Percentiles rank a stretch among this genome's conserved stretches.
Evolutionary conservation across 2,888 invertebrate genomes (phyloP).

Genomic region (Piscicola geometra): DNA sequence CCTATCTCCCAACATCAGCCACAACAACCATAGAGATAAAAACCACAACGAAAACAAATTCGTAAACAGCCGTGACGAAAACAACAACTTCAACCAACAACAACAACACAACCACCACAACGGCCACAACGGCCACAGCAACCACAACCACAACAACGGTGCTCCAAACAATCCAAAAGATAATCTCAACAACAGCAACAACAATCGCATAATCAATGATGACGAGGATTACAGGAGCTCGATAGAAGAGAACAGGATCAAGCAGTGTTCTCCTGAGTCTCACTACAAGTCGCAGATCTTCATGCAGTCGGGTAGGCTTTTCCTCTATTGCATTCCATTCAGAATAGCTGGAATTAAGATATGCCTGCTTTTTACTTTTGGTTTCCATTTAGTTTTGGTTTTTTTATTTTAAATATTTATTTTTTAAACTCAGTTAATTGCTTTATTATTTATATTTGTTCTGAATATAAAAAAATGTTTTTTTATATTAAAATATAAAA

Average conservation of each 20-base stretch:
- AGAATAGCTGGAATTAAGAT: too few species aligned
- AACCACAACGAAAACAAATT: constrained; percentile 19
- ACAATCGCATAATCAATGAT: neutral
- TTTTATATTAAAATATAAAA: too few species aligned
- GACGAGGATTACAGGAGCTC: constrained; percentile 27
- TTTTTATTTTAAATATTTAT: neutral
- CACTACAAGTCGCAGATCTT: constrained; percentile 34
- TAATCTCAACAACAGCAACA: neutral
- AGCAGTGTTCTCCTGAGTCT: constrained; percentile 29
- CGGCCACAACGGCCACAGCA: neutral
- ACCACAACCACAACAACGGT: neutral
- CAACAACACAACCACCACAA: neutral
- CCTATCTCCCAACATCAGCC: constrained; percentile 12
- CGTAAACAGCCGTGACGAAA: constrained; percentile 15
- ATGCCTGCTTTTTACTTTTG: too few species aligned
- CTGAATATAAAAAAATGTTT: too few species aligned
- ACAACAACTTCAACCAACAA: constrained; percentile 4
- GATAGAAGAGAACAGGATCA: constrained; percentile 22
- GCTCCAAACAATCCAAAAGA: constrained; percentile 18
- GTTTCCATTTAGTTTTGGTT: neutral
- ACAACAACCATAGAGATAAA: neutral
- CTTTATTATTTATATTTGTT: too few species aligned
- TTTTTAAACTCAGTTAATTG: too few species aligned
- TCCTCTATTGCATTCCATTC: too few species aligned
- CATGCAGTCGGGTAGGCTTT: constrained; percentile 32